Evolutionary conservation across 2,797 vertebrate species (phyloP), one percentile per base, ranked within the genome.

Genomic region (Pachyuromys duprasi): DNA sequence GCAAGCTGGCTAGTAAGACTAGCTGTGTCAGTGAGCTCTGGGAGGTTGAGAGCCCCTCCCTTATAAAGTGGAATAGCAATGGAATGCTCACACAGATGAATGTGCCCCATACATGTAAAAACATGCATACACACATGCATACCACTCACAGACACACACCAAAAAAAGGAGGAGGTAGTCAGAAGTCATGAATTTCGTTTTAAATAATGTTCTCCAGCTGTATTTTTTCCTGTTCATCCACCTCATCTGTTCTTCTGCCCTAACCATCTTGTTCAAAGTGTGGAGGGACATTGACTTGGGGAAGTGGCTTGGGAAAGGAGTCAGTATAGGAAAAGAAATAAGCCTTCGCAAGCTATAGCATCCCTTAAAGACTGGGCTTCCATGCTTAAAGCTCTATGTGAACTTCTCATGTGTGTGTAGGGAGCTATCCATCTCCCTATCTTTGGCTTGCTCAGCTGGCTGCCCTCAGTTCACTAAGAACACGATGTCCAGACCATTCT

Each of bases 321-420:
- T 39, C 81, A 87, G 53, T 81, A 17, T 36, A 92, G 72, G 17
- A 74, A 62, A 24, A 92, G 42, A 94, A 91, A 79, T 82, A 81
- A 82, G 63, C 86, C 39, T 28, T 65, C 88, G 14, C 14, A 90
- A 92, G 75, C 14, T 53, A 57, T 28, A 36, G 31, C 45, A 33
- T 86, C 81, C 72, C 70, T 70, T 45, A 89, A n/a, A 15, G 0
- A 53, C 28, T 33, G 26, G 55, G 55, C 49, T 80, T 81, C 33
- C 62, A 53, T 9, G 42, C 57, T 33, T 57, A 57, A 95, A 78
- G 72, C 20, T 24, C 74, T 2, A 0, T 53, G 55, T 26, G 49
- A 67, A 42, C 24, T 3, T 75, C 45, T 93, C 7, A 84, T n/a
- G 69, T 81, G 67, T 57, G 1, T 31, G 20, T 84, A 17, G 39